phyloP scores from a whole-genome alignment of 2,797 vertebrate species.

The Xerus rutilus region DNA sequence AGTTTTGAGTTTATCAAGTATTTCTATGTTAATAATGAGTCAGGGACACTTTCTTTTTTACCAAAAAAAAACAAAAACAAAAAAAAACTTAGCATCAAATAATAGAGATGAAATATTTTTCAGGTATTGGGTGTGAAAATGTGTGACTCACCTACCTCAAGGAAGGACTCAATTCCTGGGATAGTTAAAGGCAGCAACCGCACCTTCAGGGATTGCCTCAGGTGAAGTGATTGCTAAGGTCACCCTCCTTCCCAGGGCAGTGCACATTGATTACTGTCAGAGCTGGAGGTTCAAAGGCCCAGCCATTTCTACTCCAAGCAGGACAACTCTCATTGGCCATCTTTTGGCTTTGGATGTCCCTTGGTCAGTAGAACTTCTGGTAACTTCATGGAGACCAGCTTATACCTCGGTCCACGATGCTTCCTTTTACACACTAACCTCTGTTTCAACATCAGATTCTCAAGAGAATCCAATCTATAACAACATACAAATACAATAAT shows the following conservation, averaged over 20 bases:
- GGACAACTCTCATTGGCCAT: background rate
- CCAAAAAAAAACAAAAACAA: too few species aligned
- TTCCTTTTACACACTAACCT: background rate
- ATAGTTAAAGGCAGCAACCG: background rate
- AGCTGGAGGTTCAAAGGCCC: background rate
- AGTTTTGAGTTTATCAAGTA: background rate
- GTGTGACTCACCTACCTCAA: fast-evolving
- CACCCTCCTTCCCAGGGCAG: background rate
- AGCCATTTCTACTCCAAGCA: background rate
- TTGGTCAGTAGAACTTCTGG: background rate
- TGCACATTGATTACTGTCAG: background rate
- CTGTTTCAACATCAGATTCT: background rate
- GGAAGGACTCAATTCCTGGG: fast-evolving
- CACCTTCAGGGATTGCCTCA: fast-evolving
- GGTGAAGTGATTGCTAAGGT: background rate
- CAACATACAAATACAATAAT: background rate
- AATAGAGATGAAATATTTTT: background rate
- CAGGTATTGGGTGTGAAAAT: background rate
- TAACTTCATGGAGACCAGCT: fast-evolving
- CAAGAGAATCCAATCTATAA: background rate
- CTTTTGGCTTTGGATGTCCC: background rate
- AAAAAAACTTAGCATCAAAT: background rate
- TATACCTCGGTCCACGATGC: fast-evolving
- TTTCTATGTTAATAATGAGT: background rate
- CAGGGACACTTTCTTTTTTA: background rate